A percentile compares a stretch with the other conserved stretches of the same genome.
Evolutionary conservation across 2,888 invertebrate genomes (phyloP).

Genomic region (Prenolepis imparis): DNA sequence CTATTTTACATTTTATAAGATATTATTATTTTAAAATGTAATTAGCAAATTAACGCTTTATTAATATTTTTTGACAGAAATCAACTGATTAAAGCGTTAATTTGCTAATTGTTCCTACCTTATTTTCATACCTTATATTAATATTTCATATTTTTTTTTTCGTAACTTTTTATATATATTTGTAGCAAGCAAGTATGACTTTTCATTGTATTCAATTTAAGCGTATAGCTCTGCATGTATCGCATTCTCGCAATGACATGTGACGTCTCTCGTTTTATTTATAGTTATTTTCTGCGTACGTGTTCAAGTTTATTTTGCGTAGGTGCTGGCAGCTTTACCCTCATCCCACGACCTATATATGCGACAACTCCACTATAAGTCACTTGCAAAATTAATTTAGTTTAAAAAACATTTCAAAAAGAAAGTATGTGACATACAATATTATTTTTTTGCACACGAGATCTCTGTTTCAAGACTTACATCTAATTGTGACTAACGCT

Average conservation of each 20-base stretch:
- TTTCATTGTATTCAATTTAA: not conserved
- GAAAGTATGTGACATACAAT: slow-evolving; percentile 17
- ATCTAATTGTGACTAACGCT: not conserved
- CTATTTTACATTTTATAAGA: too few relatives aligned
- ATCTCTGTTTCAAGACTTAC: not conserved
- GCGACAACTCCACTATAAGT: slow-evolving; percentile 5
- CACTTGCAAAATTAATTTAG: slow-evolving; percentile 34
- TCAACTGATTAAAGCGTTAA: too few relatives aligned
- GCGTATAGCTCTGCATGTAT: not conserved
- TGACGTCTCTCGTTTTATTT: slow-evolving; percentile 9
- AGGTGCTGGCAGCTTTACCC: not conserved
- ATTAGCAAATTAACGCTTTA: too few relatives aligned
- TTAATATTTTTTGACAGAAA: too few relatives aligned
- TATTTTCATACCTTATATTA: not conserved
- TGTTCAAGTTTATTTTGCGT: slow-evolving; percentile 24
- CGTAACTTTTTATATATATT: not conserved
- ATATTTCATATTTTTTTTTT: not conserved
- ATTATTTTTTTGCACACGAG: not conserved
- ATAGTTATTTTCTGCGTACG: slow-evolving; percentile 24
- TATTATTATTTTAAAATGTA: too few relatives aligned
- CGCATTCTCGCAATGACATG: too few relatives aligned
- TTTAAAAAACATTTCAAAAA: not conserved
- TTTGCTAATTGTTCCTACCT: not conserved
- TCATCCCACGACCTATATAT: not conserved
- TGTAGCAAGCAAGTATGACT: not conserved